Evolutionary conservation across 92 coral and sea anemone species (phyloP).

Genomic region (Palythoa grandis): DNA sequence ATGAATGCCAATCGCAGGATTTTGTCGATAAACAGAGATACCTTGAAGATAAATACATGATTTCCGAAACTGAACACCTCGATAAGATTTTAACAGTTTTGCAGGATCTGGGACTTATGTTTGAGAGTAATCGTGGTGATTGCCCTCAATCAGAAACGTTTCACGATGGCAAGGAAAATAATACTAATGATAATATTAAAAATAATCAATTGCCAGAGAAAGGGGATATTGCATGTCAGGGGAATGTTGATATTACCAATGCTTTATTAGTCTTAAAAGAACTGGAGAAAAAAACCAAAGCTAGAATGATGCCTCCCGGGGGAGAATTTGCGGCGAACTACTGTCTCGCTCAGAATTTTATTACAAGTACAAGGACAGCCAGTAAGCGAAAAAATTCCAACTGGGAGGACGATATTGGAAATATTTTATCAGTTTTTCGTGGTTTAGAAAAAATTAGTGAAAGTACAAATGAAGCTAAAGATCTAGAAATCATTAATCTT

Average conservation of each 20-base stretch:
- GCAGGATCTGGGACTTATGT: slow-evolving; percentile 10
- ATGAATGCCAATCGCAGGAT: background rate
- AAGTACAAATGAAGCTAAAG: slow-evolving; percentile 6
- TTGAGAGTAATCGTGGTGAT: background rate
- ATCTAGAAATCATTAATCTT: background rate
- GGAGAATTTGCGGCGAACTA: background rate
- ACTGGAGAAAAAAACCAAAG: slow-evolving; percentile 12
- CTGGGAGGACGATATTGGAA: slow-evolving; percentile 31
- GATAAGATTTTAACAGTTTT: slow-evolving; percentile 29
- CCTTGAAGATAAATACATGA: slow-evolving; percentile 1
- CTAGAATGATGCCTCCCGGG: background rate
- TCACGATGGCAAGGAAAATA: background rate
- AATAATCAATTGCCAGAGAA: background rate
- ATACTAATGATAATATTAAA: background rate
- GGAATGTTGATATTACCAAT: slow-evolving; percentile 4
- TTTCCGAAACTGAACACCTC: slow-evolving; percentile 4
- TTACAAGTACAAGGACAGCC: background rate
- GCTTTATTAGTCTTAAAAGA: slow-evolving; percentile 25
- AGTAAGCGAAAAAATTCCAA: background rate
- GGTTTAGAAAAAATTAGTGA: slow-evolving; percentile 11
- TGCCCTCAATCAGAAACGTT: background rate
- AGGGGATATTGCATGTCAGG: background rate
- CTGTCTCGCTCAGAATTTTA: background rate
- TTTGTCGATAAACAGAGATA: background rate
- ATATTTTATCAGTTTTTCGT: slow-evolving; percentile 27